Conservation (phyloP, 2,888 invertebrate genomes). For the Drosophila silvestris region DNA sequence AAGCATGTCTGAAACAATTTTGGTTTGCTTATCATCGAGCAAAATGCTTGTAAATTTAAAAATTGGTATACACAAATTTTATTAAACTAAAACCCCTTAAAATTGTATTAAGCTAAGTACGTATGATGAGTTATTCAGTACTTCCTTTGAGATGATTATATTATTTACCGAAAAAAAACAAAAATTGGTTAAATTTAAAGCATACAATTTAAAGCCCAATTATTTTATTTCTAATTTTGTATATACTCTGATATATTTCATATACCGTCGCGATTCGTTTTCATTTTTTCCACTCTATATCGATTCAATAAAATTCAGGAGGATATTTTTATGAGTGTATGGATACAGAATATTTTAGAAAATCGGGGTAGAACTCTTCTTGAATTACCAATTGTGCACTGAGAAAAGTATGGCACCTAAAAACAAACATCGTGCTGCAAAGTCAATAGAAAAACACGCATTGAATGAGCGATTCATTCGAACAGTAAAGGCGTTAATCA, state of each 20-base stretch:
- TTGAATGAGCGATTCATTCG: constrained; percentile 53
- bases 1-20: not conserved
- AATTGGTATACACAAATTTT: not conserved
- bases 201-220: not conserved
- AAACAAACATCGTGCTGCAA: not conserved
- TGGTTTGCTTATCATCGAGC: constrained; percentile 26
- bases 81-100: not conserved
- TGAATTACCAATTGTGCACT: not conserved
- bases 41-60: not conserved
- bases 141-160: not conserved
- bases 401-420: not conserved
- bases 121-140: not conserved
- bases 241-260: not conserved
- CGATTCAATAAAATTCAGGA: not conserved
- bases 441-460: constrained; percentile 13
- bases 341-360: not conserved
- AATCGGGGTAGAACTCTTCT: not conserved
- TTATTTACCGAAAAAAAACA: too few relatives aligned
- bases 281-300: not conserved
- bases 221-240: not conserved
- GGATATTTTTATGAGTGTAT: not conserved
- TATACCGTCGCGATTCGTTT: not conserved
- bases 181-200: not conserved
- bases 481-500: constrained; percentile 65
- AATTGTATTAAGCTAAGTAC: not conserved